A percentile compares a stretch with the other conserved stretches of the same genome.
Conservation (phyloP, 2,888 invertebrate species). For the Mellilla xanthometata region DNA sequence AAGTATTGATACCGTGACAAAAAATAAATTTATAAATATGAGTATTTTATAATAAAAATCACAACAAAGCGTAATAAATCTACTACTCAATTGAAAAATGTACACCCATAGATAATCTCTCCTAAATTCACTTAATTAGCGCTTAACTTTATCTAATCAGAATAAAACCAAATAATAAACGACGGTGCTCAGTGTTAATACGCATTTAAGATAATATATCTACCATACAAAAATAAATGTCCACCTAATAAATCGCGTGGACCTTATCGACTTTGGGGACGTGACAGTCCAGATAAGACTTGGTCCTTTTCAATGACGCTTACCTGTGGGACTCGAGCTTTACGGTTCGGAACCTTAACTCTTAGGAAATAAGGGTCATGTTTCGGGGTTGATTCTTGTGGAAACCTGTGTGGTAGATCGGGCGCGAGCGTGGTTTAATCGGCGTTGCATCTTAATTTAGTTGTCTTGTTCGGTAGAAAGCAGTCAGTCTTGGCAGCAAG, state of each 20-base stretch:
- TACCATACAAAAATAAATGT: constrained; percentile 76
- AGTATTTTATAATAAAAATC: not conserved
- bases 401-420: constrained; percentile 47
- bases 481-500: constrained; percentile 46
- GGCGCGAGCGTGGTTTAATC: constrained; percentile 65
- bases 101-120: constrained; percentile 15
- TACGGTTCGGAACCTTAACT: constrained; percentile 34
- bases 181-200: constrained; percentile 76
- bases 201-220: constrained; percentile 81
- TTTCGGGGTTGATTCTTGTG: constrained; percentile 31
- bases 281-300: constrained; percentile 73
- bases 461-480: constrained; percentile 76
- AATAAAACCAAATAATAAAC: constrained; percentile 65
- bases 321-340: constrained; percentile 40
- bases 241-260: constrained; percentile 76
- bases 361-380: constrained; percentile 33
- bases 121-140: constrained; percentile 31
- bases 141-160: constrained; percentile 46
- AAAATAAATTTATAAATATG: too few relatives aligned
- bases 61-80: constrained; percentile 1
- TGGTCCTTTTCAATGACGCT: constrained; percentile 48
- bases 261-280: constrained; percentile 72
- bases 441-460: constrained; percentile 81
- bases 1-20: too few relatives aligned
- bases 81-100: constrained; percentile 7